Conservation (phyloP, 2,888 invertebrate species). For the Toxonevra muliebris region DNA sequence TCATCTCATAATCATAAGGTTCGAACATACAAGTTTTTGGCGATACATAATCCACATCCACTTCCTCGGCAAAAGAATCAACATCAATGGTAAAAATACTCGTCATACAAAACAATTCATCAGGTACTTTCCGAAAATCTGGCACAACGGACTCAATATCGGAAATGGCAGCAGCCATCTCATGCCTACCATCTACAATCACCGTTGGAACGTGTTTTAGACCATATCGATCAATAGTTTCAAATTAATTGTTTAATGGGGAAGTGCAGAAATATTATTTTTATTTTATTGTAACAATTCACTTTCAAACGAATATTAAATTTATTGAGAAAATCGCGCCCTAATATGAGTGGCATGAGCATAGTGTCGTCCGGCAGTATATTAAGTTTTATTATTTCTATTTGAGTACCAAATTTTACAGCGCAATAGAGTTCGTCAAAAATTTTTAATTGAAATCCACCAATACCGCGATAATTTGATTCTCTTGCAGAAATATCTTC, state of each 20-base stretch:
- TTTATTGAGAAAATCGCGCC: slow-evolving; percentile 17
- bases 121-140: not conserved
- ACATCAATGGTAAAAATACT: slow-evolving; percentile 23
- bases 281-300: not conserved
- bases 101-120: not conserved
- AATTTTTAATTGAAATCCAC: slow-evolving; percentile 10
- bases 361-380: slow-evolving; percentile 21
- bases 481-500: not conserved
- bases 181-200: not conserved
- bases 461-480: slow-evolving; percentile 19
- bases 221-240: not conserved
- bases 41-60: slow-evolving; percentile 8
- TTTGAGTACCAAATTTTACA: slow-evolving; percentile 20
- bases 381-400: slow-evolving; percentile 3
- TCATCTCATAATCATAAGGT: slow-evolving; percentile 22
- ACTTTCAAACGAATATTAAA: slow-evolving; percentile 20
- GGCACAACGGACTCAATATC: not conserved
- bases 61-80: slow-evolving; percentile 3
- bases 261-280: not conserved
- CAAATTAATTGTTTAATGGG: not conserved
- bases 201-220: not conserved
- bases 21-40: slow-evolving; percentile 9
- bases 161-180: not conserved
- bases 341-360: slow-evolving; percentile 19
- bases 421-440: slow-evolving; percentile 9